Conservation (phyloP, 2,888 invertebrate genomes). For the Imbricaverruca yamaguchii region DNA sequence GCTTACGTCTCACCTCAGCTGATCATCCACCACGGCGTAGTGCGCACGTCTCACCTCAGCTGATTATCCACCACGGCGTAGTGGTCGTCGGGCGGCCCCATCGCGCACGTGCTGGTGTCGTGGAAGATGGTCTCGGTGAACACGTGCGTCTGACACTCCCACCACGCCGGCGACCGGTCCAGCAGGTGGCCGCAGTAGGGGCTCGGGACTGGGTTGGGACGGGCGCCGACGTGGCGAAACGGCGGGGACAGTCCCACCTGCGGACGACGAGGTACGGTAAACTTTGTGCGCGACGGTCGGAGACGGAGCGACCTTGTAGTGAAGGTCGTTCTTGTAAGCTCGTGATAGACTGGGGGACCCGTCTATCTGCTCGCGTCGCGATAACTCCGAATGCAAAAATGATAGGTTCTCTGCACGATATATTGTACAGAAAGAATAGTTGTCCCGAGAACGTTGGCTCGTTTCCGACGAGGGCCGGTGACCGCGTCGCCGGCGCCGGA, state of each 20-base stretch:
- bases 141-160: conserved; percentile 25
- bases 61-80: conserved; percentile 23
- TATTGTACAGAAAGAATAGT: too few relatives aligned
- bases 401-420: too few relatives aligned
- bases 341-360: too few relatives aligned
- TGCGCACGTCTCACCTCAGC: background rate
- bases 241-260: background rate
- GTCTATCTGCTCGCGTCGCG: too few relatives aligned
- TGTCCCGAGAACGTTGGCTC: too few relatives aligned
- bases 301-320: too few relatives aligned
- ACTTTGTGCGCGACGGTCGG: too few relatives aligned
- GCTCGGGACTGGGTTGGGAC: background rate
- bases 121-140: conserved; percentile 25
- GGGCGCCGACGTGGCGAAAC: background rate
- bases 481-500: too few relatives aligned
- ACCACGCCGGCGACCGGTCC: background rate
- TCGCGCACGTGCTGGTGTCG: conserved; percentile 26
- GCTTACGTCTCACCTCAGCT: background rate
- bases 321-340: too few relatives aligned
- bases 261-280: background rate
- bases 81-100: conserved; percentile 23
- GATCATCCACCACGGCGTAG: too few relatives aligned
- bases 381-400: too few relatives aligned
- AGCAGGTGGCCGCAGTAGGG: conserved; percentile 18
- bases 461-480: too few relatives aligned